A percentile compares a stretch with the other conserved stretches of the same genome.
These are phyloP conservation scores for Germaria angustata DNA, from an alignment of 2,888 invertebrate species.

Conservation along the genomic window DNA sequence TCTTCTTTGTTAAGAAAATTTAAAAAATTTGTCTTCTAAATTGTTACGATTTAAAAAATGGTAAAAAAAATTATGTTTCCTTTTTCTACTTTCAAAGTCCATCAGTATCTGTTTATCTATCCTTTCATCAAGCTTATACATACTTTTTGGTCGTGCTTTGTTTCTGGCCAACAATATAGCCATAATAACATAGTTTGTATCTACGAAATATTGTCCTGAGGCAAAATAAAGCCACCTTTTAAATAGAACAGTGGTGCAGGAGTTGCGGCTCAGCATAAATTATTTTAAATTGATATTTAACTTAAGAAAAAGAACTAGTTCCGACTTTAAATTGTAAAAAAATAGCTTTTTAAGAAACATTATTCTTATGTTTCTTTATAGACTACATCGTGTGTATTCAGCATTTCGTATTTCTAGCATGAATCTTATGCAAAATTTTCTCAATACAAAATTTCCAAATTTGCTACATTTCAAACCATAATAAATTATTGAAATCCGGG, in stretches of 20 bases:
- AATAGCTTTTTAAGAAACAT: too few species aligned
- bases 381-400: too few species aligned
- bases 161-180: conserved; percentile 25
- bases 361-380: too few species aligned
- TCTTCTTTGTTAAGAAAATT: not conserved
- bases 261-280: not conserved
- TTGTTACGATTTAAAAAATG: conserved; percentile 18
- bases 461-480: too few species aligned
- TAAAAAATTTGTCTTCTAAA: conserved; percentile 6
- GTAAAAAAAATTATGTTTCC: not conserved
- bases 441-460: too few species aligned
- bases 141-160: not conserved
- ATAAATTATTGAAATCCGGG: too few species aligned
- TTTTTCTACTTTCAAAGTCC: conserved; percentile 7
- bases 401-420: too few species aligned
- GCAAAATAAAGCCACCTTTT: not conserved
- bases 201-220: not conserved
- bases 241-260: not conserved
- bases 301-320: too few species aligned
- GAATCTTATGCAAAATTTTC: too few species aligned
- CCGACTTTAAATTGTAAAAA: too few species aligned
- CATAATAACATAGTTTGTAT: not conserved
- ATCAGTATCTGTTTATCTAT: conserved; percentile 1
- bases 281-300: too few species aligned
- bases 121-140: not conserved